Evolutionary conservation across 2,888 invertebrate genomes (phyloP).

Genomic region (Himalopsyche japonica): DNA sequence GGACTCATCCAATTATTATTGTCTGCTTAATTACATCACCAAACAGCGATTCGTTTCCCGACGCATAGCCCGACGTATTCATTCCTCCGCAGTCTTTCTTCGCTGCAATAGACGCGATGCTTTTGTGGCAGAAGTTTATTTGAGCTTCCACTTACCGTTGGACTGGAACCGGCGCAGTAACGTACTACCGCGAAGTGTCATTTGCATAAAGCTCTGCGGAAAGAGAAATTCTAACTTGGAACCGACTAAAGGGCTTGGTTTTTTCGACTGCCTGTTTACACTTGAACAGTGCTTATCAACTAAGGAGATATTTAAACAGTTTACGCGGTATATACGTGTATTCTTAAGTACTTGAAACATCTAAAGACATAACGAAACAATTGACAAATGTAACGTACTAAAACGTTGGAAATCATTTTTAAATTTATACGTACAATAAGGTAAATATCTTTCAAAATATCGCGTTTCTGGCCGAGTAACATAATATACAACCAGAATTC

Average conservation of each 20-base stretch:
- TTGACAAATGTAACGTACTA: too few relatives aligned
- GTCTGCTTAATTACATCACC: too few relatives aligned
- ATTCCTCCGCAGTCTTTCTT: not conserved
- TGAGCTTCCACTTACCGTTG: not conserved
- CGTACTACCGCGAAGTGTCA: not conserved
- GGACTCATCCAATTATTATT: too few relatives aligned
- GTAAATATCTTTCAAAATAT: too few relatives aligned
- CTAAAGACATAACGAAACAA: too few relatives aligned
- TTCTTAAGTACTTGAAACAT: too few relatives aligned
- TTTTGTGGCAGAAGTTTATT: not conserved
- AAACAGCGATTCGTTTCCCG: too few relatives aligned
- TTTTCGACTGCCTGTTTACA: not conserved
- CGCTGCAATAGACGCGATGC: not conserved
- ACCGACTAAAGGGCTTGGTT: not conserved
- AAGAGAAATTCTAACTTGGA: not conserved
- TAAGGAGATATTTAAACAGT: not conserved
- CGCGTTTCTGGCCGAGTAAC: too few relatives aligned
- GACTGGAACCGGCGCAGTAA: not conserved
- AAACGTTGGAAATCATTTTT: too few relatives aligned
- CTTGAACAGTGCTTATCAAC: not conserved
- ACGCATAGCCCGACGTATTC: not conserved
- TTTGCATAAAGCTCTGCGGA: not conserved
- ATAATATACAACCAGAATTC: too few relatives aligned
- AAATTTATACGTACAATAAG: too few relatives aligned
- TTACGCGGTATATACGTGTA: too few relatives aligned